Percentiles rank a stretch among this genome's conserved stretches.
phyloP scores from a whole-genome alignment of 1,140 invertebrate genomes.

The Sipha flava region DNA sequence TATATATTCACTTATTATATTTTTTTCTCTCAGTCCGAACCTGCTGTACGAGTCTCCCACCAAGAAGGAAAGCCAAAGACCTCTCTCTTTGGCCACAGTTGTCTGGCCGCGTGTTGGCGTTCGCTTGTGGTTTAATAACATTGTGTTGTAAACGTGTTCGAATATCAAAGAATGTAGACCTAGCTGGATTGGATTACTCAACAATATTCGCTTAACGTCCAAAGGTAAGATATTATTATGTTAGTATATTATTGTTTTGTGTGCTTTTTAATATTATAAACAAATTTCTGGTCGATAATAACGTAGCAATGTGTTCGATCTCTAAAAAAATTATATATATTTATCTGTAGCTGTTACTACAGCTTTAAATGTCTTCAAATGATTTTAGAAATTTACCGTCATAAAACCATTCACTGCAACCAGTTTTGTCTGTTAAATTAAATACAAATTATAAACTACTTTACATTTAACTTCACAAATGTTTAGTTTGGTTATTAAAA shows the following conservation, averaged over 20 bases:
- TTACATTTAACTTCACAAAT: too few species aligned
- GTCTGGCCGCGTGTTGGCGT: slow-evolving; percentile 27
- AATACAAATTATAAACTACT: too few species aligned
- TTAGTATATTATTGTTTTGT: too few species aligned
- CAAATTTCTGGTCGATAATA: too few species aligned
- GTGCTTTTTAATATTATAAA: too few species aligned
- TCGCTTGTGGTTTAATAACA: background rate
- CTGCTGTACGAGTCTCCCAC: slow-evolving; percentile 2
- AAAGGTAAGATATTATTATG: background rate
- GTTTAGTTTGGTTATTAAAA: background rate
- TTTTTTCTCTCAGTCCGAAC: background rate
- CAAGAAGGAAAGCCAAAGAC: slow-evolving; percentile 15
- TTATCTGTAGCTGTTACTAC: too few species aligned
- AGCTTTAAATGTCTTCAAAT: too few species aligned
- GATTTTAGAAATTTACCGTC: too few species aligned
- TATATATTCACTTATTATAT: background rate
- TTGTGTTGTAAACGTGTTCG: background rate
- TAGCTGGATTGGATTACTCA: background rate
- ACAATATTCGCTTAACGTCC: background rate
- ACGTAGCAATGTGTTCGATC: too few species aligned
- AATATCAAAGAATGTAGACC: background rate
- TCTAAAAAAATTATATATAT: too few species aligned
- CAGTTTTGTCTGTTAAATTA: too few species aligned
- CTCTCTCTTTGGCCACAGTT: slow-evolving; percentile 5
- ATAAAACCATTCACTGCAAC: too few species aligned